A percentile compares a stretch with the other conserved stretches of the same genome.
Evolutionary conservation across 2,888 invertebrate species (phyloP).

Genomic region (Heliconius charithonia): DNA sequence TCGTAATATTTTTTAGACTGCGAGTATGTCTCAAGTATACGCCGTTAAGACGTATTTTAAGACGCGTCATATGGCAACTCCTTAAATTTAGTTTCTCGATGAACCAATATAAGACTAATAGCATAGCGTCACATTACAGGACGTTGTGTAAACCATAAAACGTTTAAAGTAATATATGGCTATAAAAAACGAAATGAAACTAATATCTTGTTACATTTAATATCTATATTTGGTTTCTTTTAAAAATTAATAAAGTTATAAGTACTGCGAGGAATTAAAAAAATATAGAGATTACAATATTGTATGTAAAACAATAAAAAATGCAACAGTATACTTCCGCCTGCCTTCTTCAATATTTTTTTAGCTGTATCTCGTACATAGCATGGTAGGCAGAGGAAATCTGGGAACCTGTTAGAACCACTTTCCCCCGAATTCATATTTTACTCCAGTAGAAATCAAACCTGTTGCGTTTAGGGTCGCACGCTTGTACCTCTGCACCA

Average conservation of each 20-base stretch:
- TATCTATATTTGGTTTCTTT: not conserved
- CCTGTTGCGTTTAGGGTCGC: no score
- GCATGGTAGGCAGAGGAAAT: no score
- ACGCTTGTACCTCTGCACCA: no score
- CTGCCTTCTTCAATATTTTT: no score
- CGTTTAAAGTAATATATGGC: not conserved
- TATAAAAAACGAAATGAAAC: not conserved
- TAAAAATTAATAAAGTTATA: not conserved
- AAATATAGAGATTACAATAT: not conserved
- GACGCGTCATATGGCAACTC: conserved; percentile 4
- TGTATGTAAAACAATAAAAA: not conserved
- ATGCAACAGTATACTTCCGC: not conserved
- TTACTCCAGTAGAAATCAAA: no score
- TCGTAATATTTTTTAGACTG: not conserved
- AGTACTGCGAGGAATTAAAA: not conserved
- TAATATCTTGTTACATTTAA: not conserved
- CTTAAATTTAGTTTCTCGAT: conserved; percentile 16
- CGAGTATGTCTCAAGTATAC: not conserved
- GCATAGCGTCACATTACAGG: conserved; percentile 34
- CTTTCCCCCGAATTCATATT: no score
- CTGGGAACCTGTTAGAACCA: no score
- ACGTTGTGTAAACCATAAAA: conserved; percentile 20
- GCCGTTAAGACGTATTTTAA: not conserved
- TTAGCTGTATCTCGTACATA: no score
- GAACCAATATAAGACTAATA: conserved; percentile 33